These are phyloP conservation scores for Antechinus flavipes DNA, from an alignment of 2,113 vertebrate species.

Conservation along the genomic window DNA sequence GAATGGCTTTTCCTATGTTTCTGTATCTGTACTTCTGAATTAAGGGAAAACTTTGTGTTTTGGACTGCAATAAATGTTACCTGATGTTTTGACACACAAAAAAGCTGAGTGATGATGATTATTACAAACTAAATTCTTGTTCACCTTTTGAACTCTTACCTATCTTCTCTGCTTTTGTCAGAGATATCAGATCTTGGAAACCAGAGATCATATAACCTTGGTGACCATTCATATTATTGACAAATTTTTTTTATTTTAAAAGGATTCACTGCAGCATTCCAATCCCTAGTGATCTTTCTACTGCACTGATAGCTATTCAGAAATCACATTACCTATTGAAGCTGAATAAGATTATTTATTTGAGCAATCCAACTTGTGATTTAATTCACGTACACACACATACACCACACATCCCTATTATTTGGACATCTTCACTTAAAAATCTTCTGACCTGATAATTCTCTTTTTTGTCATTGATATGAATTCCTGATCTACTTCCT, in stretches of 20 bases:
- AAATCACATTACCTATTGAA: neutral
- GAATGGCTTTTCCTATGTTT: neutral
- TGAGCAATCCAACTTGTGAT: neutral
- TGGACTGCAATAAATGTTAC: neutral
- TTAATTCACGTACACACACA: neutral
- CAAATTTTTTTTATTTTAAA: neutral
- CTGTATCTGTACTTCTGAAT: neutral
- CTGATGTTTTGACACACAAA: neutral
- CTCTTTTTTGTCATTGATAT: neutral
- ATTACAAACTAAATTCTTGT: neutral
- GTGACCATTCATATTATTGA: neutral
- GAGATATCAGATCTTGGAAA: neutral
- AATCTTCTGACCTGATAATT: neutral
- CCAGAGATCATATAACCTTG: neutral
- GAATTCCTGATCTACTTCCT: neutral
- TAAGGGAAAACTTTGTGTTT: neutral
- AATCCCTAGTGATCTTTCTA: neutral
- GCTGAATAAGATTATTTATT: neutral
- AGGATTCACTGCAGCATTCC: neutral
- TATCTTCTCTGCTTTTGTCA: neutral
- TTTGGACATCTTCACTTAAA: neutral
- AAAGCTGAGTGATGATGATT: neutral
- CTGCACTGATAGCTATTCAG: neutral
- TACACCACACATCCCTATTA: neutral
- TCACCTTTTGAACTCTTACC: neutral